A percentile compares a stretch with the other conserved stretches of the same genome.
Conservation (phyloP, 2,888 invertebrate species). For the Alviniconcha strummeri region DNA sequence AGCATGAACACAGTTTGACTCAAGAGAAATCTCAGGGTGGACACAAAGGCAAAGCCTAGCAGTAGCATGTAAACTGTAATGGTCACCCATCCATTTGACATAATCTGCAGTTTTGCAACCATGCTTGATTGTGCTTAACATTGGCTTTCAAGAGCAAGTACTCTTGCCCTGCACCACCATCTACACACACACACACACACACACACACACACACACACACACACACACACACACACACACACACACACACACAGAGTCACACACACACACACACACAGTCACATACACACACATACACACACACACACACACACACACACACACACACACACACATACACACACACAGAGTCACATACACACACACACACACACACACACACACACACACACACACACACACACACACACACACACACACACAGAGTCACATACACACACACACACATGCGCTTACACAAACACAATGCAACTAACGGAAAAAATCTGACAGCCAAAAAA, state of each 20-base stretch:
- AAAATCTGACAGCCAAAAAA: too few relatives aligned
- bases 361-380: constrained; percentile 5
- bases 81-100: too few relatives aligned
- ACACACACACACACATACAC: constrained; percentile 8
- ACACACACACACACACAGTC: background rate
- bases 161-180: background rate
- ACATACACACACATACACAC: background rate
- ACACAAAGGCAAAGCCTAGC: too few relatives aligned
- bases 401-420: constrained; percentile 16
- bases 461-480: too few relatives aligned
- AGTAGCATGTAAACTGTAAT: too few relatives aligned
- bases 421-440: background rate
- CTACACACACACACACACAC: background rate
- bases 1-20: too few relatives aligned
- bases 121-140: too few relatives aligned
- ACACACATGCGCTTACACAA: too few relatives aligned
- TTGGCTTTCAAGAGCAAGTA: too few relatives aligned
- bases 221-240: constrained; percentile 18
- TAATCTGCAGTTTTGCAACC: too few relatives aligned
- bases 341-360: background rate
- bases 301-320: constrained; percentile 16
- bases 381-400: background rate
- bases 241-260: background rate
- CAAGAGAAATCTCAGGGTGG: too few relatives aligned
- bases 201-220: constrained; percentile 8